Percentiles rank a stretch among this genome's conserved stretches.
These are phyloP conservation scores for Gorsachius magnificus DNA, from an alignment of 2,797 vertebrate species.

Conservation along the genomic window DNA sequence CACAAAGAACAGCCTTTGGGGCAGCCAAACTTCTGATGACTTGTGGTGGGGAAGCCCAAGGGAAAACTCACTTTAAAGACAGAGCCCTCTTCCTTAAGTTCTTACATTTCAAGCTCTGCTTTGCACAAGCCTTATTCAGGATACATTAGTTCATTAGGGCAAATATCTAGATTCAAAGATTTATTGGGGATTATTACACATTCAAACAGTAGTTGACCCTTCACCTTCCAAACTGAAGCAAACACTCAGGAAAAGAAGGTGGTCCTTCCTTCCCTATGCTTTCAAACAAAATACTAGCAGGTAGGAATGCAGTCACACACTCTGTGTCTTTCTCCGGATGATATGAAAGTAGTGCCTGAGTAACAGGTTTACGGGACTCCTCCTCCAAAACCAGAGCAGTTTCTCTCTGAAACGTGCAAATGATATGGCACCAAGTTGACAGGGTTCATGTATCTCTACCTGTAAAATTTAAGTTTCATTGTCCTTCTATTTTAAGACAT, in stretches of 20 bases:
- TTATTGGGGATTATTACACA: neutral
- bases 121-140: neutral
- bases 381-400: neutral
- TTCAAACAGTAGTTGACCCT: neutral
- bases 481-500: neutral
- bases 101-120: neutral
- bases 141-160: neutral
- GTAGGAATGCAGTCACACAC: neutral
- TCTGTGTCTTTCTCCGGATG: neutral
- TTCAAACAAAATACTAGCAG: neutral
- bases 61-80: neutral
- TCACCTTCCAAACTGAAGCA: neutral
- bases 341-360: neutral
- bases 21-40: neutral
- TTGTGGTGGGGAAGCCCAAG: neutral
- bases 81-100: neutral
- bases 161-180: neutral
- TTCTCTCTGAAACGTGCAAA: neutral
- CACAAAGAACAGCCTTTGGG: neutral
- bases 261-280: neutral
- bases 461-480: neutral
- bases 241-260: neutral
- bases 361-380: neutral
- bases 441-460: neutral
- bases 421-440: neutral